phyloP scores from a whole-genome alignment of 2,888 invertebrate species.

The Acrocyrtus sp. region DNA sequence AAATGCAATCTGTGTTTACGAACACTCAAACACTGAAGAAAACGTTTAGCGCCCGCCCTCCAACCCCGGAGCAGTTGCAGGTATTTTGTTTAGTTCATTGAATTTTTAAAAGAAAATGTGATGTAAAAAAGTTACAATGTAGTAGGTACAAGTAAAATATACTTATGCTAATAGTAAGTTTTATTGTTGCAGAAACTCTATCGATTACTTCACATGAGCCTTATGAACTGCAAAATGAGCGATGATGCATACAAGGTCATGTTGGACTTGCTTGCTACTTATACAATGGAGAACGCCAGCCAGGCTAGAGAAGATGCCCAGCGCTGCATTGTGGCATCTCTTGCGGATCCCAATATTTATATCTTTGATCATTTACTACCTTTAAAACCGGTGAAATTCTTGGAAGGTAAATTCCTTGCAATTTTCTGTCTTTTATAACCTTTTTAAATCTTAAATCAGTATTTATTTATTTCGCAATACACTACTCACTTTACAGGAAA shows the following conservation, averaged over 20 bases:
- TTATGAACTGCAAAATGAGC: slow-evolving; percentile 84
- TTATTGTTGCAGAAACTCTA: slow-evolving; percentile 76
- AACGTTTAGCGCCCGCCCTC: slow-evolving; percentile 82
- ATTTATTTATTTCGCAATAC: background rate
- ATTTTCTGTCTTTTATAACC: background rate
- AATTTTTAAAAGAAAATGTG: background rate
- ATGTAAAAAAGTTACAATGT: background rate
- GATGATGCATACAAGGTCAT: slow-evolving; percentile 73
- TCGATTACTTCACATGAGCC: slow-evolving; percentile 86
- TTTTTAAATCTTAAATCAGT: background rate
- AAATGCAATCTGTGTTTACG: slow-evolving; percentile 84
- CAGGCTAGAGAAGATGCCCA: slow-evolving; percentile 97
- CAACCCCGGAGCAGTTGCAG: slow-evolving; percentile 87
- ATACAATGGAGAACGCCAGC: slow-evolving; percentile 96
- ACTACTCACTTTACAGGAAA: slow-evolving; percentile 74
- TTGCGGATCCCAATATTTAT: slow-evolving; percentile 95
- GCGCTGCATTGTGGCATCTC: slow-evolving; percentile 92
- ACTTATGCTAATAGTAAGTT: too few relatives aligned
- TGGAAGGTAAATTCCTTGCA: slow-evolving; percentile 71
- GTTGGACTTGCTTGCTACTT: slow-evolving; percentile 95
- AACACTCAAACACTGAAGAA: slow-evolving; percentile 85
- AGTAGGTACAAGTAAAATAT: background rate
- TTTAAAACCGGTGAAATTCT: slow-evolving; percentile 92
- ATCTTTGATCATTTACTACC: slow-evolving; percentile 92
- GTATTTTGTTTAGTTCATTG: background rate